phyloP scores from a whole-genome alignment of 2,888 invertebrate genomes.

The Sminthurides aquaticus region DNA sequence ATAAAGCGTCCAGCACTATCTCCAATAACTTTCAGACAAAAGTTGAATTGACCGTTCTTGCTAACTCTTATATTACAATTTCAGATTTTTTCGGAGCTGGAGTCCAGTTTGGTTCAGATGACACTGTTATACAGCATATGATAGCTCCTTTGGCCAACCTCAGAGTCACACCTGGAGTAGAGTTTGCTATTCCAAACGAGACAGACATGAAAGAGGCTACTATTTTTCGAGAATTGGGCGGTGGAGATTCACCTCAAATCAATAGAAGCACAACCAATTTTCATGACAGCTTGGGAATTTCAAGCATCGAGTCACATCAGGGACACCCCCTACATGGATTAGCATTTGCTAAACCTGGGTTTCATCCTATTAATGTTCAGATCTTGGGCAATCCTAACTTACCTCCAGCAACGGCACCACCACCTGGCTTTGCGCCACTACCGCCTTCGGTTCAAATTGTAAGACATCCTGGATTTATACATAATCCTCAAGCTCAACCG shows the following conservation, averaged over 20 bases:
- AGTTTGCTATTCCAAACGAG: conserved; percentile 14
- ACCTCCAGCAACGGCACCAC: conserved; percentile 24
- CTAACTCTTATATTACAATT: neutral
- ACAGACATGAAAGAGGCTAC: neutral
- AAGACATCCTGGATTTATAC: conserved; percentile 15
- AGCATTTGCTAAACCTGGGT: neutral
- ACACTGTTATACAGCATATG: conserved; percentile 13
- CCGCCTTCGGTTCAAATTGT: conserved; percentile 19
- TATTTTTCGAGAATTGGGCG: no score
- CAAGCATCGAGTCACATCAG: neutral
- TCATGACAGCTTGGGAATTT: neutral
- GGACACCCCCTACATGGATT: neutral
- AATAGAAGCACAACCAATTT: no score
- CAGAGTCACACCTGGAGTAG: conserved; percentile 17
- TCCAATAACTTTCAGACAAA: no score
- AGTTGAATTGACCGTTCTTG: no score
- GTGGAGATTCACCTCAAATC: no score
- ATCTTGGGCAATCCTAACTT: neutral
- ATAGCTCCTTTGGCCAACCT: neutral
- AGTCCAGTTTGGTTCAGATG: neutral
- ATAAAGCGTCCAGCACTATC: no score
- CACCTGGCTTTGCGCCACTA: conserved; percentile 34
- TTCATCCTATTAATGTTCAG: neutral
- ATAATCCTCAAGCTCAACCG: conserved; percentile 7
- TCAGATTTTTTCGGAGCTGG: conserved; percentile 15